These are phyloP conservation scores for Bryconaethiops microstoma DNA, from an alignment of 2,797 vertebrate species.

Conservation along the genomic window DNA sequence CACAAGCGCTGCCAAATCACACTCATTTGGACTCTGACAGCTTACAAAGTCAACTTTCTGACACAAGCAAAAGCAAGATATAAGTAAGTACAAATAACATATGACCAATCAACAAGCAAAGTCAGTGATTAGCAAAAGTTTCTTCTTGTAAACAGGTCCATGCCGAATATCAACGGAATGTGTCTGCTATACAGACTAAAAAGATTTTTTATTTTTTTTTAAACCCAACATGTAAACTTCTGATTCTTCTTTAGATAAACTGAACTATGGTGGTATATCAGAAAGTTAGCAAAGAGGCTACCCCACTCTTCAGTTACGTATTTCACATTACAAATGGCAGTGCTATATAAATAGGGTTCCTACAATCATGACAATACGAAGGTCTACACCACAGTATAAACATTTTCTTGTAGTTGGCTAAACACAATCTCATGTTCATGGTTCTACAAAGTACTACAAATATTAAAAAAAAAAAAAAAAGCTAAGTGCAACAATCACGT, in stretches of 20 bases:
- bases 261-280: not conserved
- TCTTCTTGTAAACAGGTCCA: slow-evolving; percentile 52
- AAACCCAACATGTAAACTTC: slow-evolving; percentile 8
- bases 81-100: not conserved
- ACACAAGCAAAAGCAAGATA: not conserved
- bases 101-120: not conserved
- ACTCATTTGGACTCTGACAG: not conserved
- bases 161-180: slow-evolving; percentile 36
- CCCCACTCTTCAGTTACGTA: not conserved
- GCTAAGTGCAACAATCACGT: slow-evolving; percentile 28
- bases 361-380: slow-evolving; percentile 34
- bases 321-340: slow-evolving; percentile 34
- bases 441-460: slow-evolving; percentile 33
- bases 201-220: slow-evolving; percentile 19
- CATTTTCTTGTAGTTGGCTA: slow-evolving; percentile 17
- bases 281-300: slow-evolving; percentile 19
- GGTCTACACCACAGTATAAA: not conserved
- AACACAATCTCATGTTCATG: slow-evolving; percentile 13
- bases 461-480: slow-evolving; percentile 30
- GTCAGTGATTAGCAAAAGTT: not conserved
- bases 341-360: slow-evolving; percentile 27
- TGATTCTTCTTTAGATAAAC: slow-evolving; percentile 13
- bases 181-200: slow-evolving; percentile 38
- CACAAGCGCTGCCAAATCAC: slow-evolving; percentile 15
- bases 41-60: slow-evolving; percentile 2